Evolutionary conservation across 2,797 vertebrate genomes (phyloP).

Genomic region (Galagoides demidoff): DNA sequence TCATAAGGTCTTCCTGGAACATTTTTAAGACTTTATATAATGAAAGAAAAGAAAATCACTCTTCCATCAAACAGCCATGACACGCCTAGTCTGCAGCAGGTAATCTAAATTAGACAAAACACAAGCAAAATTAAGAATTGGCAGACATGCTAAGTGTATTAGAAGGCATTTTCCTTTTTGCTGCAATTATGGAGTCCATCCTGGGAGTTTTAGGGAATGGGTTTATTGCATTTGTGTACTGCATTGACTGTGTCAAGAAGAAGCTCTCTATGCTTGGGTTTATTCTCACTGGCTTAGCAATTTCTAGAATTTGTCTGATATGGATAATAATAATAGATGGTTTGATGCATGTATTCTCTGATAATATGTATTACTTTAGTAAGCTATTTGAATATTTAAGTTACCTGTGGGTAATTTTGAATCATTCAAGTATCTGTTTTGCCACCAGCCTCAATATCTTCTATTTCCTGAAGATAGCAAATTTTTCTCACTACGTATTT

Average conservation of each 20-base stretch:
- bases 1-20: neutral
- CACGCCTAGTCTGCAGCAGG: neutral
- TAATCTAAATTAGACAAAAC: neutral
- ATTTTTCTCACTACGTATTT: conserved; percentile 66
- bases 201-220: conserved; percentile 40
- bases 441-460: conserved; percentile 60
- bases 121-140: neutral
- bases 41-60: neutral
- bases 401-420: neutral
- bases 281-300: conserved; percentile 66
- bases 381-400: neutral
- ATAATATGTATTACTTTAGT: neutral
- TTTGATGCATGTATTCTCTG: neutral
- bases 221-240: conserved; percentile 63
- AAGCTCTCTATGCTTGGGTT: conserved; percentile 34
- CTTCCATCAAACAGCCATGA: neutral
- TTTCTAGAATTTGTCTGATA: conserved; percentile 65
- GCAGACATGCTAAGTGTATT: conserved; percentile 3
- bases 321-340: neutral
- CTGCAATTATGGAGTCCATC: neutral
- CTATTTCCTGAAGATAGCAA: conserved; percentile 68
- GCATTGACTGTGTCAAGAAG: conserved; percentile 19
- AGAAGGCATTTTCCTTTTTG: neutral
- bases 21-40: neutral
- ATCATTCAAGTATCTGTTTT: conserved; percentile 51